phyloP scores from a whole-genome alignment of 2,113 vertebrate species.

The Vicugna pacos region DNA sequence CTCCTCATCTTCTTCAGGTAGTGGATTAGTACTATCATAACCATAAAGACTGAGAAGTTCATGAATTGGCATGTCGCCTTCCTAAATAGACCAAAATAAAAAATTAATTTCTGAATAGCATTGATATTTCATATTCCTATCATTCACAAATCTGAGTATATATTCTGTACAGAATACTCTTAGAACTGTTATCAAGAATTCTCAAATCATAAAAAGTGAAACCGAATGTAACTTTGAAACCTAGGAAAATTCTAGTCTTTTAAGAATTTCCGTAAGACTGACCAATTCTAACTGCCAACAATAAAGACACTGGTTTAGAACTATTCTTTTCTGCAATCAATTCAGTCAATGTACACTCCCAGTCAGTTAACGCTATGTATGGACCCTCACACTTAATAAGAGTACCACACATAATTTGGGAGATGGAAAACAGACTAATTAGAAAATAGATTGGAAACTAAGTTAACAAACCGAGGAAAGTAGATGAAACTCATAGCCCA shows the following conservation, averaged over 20 bases:
- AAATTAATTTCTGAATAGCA: neutral
- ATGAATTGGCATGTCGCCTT: slow-evolving; percentile 98
- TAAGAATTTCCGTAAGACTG: slow-evolving; percentile 43
- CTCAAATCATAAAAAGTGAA: slow-evolving; percentile 40
- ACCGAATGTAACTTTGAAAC: slow-evolving; percentile 44
- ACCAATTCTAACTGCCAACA: neutral
- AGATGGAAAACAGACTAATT: neutral
- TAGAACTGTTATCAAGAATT: slow-evolving; percentile 13
- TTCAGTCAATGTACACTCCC: neutral
- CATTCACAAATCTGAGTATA: neutral
- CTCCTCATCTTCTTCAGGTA: slow-evolving; percentile 92
- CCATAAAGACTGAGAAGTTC: slow-evolving; percentile 97
- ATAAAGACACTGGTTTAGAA: neutral
- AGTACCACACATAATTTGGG: neutral
- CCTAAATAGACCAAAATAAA: slow-evolving; percentile 86
- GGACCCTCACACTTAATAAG: slow-evolving; percentile 3
- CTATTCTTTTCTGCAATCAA: neutral
- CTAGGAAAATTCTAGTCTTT: neutral
- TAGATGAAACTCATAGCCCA: neutral
- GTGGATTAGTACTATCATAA: slow-evolving; percentile 91
- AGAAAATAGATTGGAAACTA: slow-evolving; percentile 22
- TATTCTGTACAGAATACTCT: neutral
- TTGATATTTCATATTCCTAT: neutral
- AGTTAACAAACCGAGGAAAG: slow-evolving; percentile 21
- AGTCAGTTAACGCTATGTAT: neutral